Base-by-base conservation (phyloP, 2,888 invertebrate species). In the Azorinus chamasolen region DNA sequence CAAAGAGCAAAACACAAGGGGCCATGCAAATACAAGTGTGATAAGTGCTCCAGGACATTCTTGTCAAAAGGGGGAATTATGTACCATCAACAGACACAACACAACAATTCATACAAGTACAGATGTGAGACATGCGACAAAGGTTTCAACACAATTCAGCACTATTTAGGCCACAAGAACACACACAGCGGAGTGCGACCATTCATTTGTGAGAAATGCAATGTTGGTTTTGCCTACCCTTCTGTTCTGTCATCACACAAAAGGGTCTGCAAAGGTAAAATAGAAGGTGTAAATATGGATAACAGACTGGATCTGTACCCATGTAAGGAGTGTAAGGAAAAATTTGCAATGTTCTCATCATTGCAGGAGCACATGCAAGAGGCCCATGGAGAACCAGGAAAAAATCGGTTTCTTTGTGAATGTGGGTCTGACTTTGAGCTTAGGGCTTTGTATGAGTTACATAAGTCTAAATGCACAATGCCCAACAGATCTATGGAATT, bases 51-150 rank as follows among this genome's bases (percentile, higher is more conserved):
- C 3, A 57, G 80, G 10, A 76, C 69, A 12, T 80, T 80, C 50
- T 68, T 70, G 1, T 80, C 80, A 1, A 80, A 80, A 66, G 80
- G 80, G 16, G 80, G 80, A 6, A 76, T 76, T n/a, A 51, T 69
- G 37, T 80, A 80, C 41, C 80, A 80, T 50, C 66, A 68, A 54
- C 72, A 70, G 57, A 76, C 80, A 5, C 73, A 73, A 27, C 80
- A 80, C 39, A 80, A 73, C 50, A 80, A 76, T 41, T 54, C 65
- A 1, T 76, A 69, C 43, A 80, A 76, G 54, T 80, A 76, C 50
- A 50, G 50, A 24, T 80, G 80, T 59, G 80, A 80, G 18, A 75
- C 69, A 1, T 80, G 80, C 27, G 76, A 76, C 39, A 69, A 73
- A 54, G 80, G 80, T 12, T 80, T 80, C 41, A 80, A 80, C 39